Base-by-base conservation (phyloP, 2,888 invertebrate species). In the Apotomis capreana region DNA sequence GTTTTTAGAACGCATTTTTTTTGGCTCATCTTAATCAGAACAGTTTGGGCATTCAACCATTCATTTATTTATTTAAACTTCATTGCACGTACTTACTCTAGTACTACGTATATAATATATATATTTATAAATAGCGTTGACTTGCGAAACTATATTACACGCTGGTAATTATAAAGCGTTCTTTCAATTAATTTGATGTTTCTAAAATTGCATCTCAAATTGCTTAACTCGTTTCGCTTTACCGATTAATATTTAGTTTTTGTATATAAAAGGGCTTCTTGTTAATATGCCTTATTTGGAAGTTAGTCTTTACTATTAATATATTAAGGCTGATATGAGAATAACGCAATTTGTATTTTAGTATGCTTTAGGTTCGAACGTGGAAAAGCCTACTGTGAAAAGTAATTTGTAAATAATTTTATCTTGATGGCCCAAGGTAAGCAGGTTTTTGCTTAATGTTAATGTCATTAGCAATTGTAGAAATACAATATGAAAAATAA, bases 131-230 rank as follows among this genome's bases (percentile, higher is more conserved):
- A 13, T 54, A 4, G 8, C 13, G 13, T 54, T 4, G 15, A 15
- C 5, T 54, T n/a, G 54, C 13, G 54, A 13, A 15, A 54, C 54
- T 6, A 10, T 54, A 5, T 44, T 64, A 67, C n/a, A 37, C 51
- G 49, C 37, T n/a, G 26, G 46, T 12, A 6, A 58, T 46, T 1
- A 58, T n/a, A 58, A 49, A 3, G 26, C 46, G 51, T 12, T 40
- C n/a, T 49, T 5, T 58, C n/a, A n/a, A 60, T 55, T 13, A 68
- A 52, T 37, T 37, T 46, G 44, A n/a, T 52, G 15, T 44, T 62
- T 52, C 37, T 71, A 54, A 59, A 68, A 63, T 63, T 52, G 58
- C 26, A 67, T 57, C 49, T 63, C 36, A n/a, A 52, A 68, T 71
- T 58, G 15, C 8, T 8, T 4, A 63, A 63, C 68, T 68, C 51